These are phyloP conservation scores for Tachina lurida DNA, from an alignment of 2,888 invertebrate genomes.

Conservation along the genomic window DNA sequence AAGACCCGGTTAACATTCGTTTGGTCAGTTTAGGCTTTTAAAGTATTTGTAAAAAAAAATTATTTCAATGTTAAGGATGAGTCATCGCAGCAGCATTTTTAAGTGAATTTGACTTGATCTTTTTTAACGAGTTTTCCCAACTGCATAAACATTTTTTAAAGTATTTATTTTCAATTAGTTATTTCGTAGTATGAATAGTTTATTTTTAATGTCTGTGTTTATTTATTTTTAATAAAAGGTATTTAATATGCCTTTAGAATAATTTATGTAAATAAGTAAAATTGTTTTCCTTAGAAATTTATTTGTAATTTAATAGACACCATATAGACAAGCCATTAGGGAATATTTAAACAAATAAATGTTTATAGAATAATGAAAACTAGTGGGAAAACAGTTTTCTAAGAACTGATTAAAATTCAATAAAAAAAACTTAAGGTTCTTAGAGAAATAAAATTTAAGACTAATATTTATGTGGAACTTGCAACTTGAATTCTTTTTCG, in stretches of 20 bases:
- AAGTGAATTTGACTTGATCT: neutral
- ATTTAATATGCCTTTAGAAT: constrained; percentile 31
- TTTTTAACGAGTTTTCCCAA: neutral
- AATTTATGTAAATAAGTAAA: constrained; percentile 28
- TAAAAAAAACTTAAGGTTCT: too few species aligned
- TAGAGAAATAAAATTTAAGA: too few species aligned
- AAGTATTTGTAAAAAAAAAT: neutral
- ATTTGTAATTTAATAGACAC: constrained; percentile 11
- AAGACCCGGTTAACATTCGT: constrained; percentile 32
- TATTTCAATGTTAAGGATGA: constrained; percentile 2
- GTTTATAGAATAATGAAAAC: too few species aligned
- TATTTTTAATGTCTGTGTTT: neutral
- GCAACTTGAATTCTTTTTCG: too few species aligned
- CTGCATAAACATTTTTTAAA: neutral
- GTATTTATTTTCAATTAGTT: constrained; percentile 3
- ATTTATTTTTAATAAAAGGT: constrained; percentile 11
- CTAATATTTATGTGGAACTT: too few species aligned
- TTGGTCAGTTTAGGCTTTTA: constrained; percentile 33
- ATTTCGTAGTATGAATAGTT: neutral
- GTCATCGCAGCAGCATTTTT: neutral
- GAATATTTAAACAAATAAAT: too few species aligned
- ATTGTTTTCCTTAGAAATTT: constrained; percentile 27
- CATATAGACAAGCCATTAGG: neutral
- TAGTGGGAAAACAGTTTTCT: too few species aligned
- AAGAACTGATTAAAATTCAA: too few species aligned